phyloP scores from a whole-genome alignment of 53 echinoderm and acorn worm genomes.

The Astropecten irregularis region DNA sequence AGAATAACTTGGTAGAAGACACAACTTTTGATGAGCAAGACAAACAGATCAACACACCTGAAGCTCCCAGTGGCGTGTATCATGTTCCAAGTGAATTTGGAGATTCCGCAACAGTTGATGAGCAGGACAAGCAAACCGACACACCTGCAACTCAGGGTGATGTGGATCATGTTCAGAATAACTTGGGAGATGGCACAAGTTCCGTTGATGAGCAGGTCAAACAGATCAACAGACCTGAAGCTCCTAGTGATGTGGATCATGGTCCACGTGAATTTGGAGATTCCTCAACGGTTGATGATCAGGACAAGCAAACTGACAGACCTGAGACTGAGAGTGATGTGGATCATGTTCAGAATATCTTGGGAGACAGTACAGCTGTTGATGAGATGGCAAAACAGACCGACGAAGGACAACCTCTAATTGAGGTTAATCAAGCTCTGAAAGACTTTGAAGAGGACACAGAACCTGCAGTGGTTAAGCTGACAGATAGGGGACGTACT shows the following conservation, averaged over 20 bases:
- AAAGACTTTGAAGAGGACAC: not conserved
- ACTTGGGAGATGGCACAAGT: conserved; percentile 35
- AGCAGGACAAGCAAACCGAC: not conserved
- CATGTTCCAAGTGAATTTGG: not conserved
- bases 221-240: not conserved
- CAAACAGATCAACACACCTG: not conserved
- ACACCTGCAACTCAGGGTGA: conserved; percentile 32
- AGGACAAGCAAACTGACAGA: not conserved
- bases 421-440: not conserved
- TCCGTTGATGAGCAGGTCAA: conserved; percentile 1
- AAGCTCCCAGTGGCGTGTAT: not conserved
- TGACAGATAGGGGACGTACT: not conserved
- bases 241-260: not conserved
- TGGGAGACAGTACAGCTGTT: conserved; percentile 11
- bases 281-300: not conserved
- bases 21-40: not conserved
- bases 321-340: conserved; percentile 11
- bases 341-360: conserved; percentile 11
- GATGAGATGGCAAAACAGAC: not conserved
- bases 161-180: conserved; percentile 14
- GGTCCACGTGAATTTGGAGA: not conserved
- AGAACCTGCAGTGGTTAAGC: not conserved
- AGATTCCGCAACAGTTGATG: not conserved
- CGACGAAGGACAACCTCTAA: not conserved
- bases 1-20: not conserved